A percentile compares a stretch with the other conserved stretches of the same genome.
phyloP scores from a whole-genome alignment of 2,888 invertebrate species.

The Pasiphila rectangulata region DNA sequence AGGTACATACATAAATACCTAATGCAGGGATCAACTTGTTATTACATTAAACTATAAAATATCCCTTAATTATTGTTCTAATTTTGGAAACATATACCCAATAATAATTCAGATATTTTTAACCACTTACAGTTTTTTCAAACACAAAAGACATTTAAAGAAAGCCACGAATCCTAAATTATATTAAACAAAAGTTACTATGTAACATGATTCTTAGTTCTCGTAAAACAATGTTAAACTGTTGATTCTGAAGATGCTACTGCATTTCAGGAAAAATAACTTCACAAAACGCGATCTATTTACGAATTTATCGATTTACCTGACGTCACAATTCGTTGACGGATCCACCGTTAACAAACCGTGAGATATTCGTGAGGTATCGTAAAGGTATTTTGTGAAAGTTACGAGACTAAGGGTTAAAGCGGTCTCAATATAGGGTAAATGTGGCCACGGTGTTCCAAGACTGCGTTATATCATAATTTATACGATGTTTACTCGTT shows the following conservation, averaged over 20 bases:
- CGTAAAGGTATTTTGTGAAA: not conserved
- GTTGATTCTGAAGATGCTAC: not conserved
- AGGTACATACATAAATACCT: not conserved
- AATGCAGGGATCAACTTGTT: slow-evolving; percentile 1
- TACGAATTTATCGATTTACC: no score
- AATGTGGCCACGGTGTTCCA: slow-evolving; percentile 59
- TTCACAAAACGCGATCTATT: no score
- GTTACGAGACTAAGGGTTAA: slow-evolving; percentile 3
- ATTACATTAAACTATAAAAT: not conserved
- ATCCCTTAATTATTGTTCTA: not conserved
- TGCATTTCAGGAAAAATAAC: not conserved
- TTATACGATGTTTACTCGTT: slow-evolving; percentile 65
- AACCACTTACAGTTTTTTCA: no score
- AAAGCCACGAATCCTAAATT: no score
- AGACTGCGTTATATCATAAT: slow-evolving; percentile 68
- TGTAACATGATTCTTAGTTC: slow-evolving; percentile 5
- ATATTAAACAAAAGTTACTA: slow-evolving; percentile 24
- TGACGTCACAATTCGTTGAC: not conserved
- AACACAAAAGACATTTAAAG: no score
- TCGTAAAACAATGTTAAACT: no score
- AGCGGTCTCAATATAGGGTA: slow-evolving; percentile 60
- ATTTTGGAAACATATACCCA: not conserved
- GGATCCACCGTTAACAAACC: not conserved
- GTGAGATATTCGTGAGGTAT: not conserved
- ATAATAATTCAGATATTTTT: no score